Conservation (phyloP, 2,113 vertebrate genomes). For the Xenopus laevis region DNA sequence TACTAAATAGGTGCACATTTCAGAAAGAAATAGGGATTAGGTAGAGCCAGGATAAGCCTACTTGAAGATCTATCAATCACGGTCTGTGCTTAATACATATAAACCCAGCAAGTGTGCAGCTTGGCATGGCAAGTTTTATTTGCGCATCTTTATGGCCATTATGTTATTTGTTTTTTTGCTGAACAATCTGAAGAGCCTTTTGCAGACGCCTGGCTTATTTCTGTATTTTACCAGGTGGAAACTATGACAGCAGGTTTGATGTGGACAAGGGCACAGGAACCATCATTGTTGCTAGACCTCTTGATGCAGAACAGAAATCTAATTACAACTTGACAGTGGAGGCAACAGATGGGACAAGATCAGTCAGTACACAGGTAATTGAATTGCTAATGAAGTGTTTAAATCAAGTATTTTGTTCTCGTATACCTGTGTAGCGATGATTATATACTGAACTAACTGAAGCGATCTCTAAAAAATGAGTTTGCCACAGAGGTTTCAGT, state of each 20-base stretch:
- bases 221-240: slow-evolving; percentile 80
- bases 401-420: slow-evolving; percentile 48
- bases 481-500: neutral
- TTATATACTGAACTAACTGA: slow-evolving; percentile 16
- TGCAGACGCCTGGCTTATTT: neutral
- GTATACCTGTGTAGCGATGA: slow-evolving; percentile 1
- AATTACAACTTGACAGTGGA: slow-evolving; percentile 96
- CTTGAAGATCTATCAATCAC: no score
- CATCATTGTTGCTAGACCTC: slow-evolving; percentile 85
- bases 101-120: no score
- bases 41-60: neutral
- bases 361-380: slow-evolving; percentile 89
- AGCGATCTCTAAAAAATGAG: neutral
- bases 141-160: no score
- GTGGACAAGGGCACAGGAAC: slow-evolving; percentile 94
- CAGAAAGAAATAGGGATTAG: no score
- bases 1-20: slow-evolving; percentile 29
- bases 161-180: neutral
- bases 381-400: slow-evolving; percentile 58
- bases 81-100: no score
- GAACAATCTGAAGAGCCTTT: neutral
- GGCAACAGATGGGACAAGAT: slow-evolving; percentile 89
- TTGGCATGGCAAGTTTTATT: no score
- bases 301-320: slow-evolving; percentile 92
- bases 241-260: slow-evolving; percentile 94